Percentiles rank a stretch among this genome's conserved stretches.
These are phyloP conservation scores for Tetragonisca angustula DNA, from an alignment of 2,888 invertebrate species.

Conservation along the genomic window DNA sequence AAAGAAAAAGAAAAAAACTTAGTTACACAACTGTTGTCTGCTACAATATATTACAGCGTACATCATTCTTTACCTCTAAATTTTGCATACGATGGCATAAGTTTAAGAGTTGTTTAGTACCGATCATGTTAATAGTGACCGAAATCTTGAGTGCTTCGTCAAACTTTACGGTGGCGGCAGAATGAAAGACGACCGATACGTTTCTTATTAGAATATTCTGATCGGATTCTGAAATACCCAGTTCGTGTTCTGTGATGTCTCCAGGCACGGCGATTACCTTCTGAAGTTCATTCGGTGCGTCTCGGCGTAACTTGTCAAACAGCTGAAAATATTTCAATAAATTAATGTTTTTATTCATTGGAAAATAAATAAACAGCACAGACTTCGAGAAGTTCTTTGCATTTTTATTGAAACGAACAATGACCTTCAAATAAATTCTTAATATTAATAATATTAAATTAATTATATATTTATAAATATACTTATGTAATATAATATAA, in stretches of 20 bases:
- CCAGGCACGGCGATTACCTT: constrained; percentile 89
- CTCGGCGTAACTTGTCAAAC: constrained; percentile 87
- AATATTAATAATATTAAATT: background rate
- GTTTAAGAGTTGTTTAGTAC: constrained; percentile 89
- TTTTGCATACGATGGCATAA: constrained; percentile 89
- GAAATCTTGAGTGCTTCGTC: constrained; percentile 90
- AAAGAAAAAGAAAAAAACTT: too few relatives aligned
- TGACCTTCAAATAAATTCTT: too few relatives aligned
- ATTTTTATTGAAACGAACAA: too few relatives aligned
- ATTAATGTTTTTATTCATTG: background rate
- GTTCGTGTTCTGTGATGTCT: constrained; percentile 86
- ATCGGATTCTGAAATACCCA: constrained; percentile 86
- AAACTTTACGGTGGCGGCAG: constrained; percentile 93
- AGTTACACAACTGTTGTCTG: background rate
- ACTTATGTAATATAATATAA: too few relatives aligned
- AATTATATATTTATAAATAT: too few relatives aligned
- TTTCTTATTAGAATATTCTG: constrained; percentile 85
- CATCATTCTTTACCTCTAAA: constrained; percentile 86
- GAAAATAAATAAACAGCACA: background rate
- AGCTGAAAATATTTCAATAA: constrained; percentile 82
- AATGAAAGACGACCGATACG: constrained; percentile 92
- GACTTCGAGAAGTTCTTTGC: background rate
- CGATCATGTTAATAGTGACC: constrained; percentile 91
- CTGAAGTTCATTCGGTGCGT: constrained; percentile 86
- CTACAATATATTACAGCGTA: too few relatives aligned